Conservation (phyloP, 2,797 vertebrate genomes). For the Paratrypauchen microcephalus region DNA sequence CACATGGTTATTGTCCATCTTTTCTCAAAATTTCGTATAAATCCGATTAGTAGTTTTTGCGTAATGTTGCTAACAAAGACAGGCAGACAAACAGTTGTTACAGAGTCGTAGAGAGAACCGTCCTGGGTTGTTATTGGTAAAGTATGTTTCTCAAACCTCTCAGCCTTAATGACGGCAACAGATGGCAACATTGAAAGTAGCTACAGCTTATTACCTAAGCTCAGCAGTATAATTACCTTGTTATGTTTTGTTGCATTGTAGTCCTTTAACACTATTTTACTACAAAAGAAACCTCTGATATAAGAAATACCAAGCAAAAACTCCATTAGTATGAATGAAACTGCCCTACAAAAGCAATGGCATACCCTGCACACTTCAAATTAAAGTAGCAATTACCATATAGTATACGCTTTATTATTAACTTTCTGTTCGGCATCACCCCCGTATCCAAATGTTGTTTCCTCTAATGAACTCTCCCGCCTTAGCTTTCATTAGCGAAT, state of each 20-base stretch:
- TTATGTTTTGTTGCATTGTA: not conserved
- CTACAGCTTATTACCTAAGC: no score
- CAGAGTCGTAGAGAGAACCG: no score
- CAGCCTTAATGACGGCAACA: no score
- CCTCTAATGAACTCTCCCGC: conserved; percentile 53
- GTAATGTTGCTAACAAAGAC: no score
- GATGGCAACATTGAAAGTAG: no score
- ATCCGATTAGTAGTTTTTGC: no score
- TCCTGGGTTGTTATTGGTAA: no score
- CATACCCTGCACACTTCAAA: not conserved
- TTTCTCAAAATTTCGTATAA: no score
- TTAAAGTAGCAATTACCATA: not conserved
- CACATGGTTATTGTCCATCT: no score
- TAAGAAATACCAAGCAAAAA: conserved; percentile 1
- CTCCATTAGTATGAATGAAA: conserved; percentile 47
- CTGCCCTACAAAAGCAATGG: conserved; percentile 26
- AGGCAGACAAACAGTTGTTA: no score
- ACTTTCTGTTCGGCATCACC: not conserved
- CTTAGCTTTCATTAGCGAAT: conserved; percentile 53
- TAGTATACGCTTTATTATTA: not conserved
- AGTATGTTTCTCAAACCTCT: no score
- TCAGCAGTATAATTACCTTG: not conserved
- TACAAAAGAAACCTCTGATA: not conserved
- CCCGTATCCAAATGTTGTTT: conserved; percentile 35
- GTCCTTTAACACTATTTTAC: not conserved